Conservation (phyloP, 2,797 vertebrate species). For the Pipistrellus kuhlii region DNA sequence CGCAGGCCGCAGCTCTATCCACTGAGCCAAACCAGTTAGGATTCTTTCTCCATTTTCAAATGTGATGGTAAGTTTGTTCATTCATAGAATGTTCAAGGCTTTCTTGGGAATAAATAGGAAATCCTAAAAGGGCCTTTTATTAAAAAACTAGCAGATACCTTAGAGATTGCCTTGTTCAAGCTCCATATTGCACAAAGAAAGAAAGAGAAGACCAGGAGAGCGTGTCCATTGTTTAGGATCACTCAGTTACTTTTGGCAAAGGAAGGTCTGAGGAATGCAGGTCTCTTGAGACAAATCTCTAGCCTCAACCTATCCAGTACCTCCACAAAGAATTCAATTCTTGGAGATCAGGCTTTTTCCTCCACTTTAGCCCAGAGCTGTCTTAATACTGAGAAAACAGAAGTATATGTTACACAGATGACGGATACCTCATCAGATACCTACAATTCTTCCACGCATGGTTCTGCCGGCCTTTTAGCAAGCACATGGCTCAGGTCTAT, state of each 20-base stretch:
- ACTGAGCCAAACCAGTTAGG: too few relatives aligned
- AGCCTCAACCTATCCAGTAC: not conserved
- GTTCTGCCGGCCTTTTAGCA: not conserved
- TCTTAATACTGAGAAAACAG: not conserved
- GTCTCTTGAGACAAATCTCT: not conserved
- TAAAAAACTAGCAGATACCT: not conserved
- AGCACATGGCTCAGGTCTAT: not conserved
- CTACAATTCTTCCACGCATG: not conserved
- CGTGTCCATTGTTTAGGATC: not conserved
- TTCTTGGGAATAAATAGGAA: slow-evolving; percentile 51
- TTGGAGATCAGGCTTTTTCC: not conserved
- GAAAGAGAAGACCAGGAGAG: not conserved
- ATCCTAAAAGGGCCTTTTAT: not conserved
- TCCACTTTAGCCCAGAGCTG: not conserved
- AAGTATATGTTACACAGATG: too few relatives aligned
- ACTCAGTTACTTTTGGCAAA: not conserved
- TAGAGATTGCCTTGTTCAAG: not conserved
- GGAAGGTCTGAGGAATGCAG: not conserved
- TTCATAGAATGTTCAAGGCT: not conserved
- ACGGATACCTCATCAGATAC: not conserved
- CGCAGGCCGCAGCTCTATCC: too few relatives aligned
- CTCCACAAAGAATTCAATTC: not conserved
- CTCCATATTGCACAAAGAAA: not conserved
- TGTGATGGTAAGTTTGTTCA: not conserved
- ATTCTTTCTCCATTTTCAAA: not conserved